phyloP scores from a whole-genome alignment of 2,888 invertebrate species.

The Ichneumon xanthorius region DNA sequence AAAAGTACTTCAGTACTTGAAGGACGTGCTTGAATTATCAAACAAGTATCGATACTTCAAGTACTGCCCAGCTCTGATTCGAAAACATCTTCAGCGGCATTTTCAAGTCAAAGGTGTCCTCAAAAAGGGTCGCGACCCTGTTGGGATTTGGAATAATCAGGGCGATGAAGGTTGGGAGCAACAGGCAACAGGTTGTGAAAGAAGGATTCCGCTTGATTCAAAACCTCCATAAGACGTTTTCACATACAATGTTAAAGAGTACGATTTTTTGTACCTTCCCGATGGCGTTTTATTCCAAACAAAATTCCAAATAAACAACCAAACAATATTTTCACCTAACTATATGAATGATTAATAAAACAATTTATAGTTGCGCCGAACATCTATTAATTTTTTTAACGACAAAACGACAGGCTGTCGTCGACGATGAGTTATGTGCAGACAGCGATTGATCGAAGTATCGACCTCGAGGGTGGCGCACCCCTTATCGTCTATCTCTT shows the following conservation, averaged over 20 bases:
- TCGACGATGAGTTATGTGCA: slow-evolving; percentile 22
- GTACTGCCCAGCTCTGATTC: neutral
- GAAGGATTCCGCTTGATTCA: neutral
- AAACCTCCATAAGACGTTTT: neutral
- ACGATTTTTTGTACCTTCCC: neutral
- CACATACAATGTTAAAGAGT: neutral
- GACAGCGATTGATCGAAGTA: slow-evolving; percentile 14
- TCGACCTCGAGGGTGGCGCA: slow-evolving; percentile 48
- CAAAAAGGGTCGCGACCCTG: neutral
- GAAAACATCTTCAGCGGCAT: neutral
- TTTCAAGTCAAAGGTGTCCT: neutral
- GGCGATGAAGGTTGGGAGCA: neutral
- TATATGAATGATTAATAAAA: neutral
- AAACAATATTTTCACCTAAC: neutral
- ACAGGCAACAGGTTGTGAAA: neutral
- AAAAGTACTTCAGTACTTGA: too few species aligned
- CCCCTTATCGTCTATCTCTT: slow-evolving; percentile 32
- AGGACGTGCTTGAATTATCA: too few species aligned
- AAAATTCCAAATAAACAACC: too few species aligned
- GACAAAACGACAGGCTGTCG: slow-evolving; percentile 18
- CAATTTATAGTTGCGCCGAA: neutral
- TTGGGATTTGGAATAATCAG: neutral
- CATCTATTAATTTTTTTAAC: neutral
- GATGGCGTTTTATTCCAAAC: neutral
- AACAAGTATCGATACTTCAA: neutral